Evolutionary conservation across 2,797 vertebrate species (phyloP).

Genomic region (Crax fasciolata): DNA sequence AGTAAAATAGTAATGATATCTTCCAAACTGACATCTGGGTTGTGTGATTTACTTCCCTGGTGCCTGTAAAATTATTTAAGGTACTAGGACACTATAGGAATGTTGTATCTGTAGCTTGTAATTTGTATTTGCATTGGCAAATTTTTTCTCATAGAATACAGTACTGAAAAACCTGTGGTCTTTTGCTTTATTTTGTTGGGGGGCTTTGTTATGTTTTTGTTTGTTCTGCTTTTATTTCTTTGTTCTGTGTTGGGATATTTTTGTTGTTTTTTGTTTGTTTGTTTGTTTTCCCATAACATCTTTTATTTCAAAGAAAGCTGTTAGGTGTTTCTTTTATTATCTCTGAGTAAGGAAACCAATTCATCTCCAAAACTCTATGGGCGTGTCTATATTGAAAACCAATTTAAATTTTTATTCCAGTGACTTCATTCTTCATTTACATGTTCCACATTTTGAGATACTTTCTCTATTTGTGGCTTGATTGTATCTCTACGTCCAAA

Average conservation of each 20-base stretch:
- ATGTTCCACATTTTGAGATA: neutral
- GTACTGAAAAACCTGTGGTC: neutral
- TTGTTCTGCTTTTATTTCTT: fast-evolving
- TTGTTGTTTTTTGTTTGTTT: fast-evolving
- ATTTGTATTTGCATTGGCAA: neutral
- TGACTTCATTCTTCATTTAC: neutral
- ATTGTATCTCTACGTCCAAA: neutral
- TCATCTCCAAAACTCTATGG: neutral
- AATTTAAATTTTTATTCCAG: neutral
- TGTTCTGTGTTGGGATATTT: fast-evolving
- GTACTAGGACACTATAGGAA: neutral
- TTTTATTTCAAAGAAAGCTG: neutral
- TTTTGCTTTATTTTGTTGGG: fast-evolving
- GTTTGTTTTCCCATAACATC: neutral
- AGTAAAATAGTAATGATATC: neutral
- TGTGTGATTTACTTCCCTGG: neutral
- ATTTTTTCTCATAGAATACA: neutral
- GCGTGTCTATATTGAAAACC: neutral
- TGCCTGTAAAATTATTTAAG: neutral
- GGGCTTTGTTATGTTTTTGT: neutral
- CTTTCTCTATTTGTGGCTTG: neutral
- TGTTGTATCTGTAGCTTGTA: neutral
- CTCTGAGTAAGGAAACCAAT: neutral
- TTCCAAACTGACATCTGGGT: neutral
- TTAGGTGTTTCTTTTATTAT: neutral